phyloP scores from a whole-genome alignment of 1,140 invertebrate genomes.

The Plectrocnemia conspersa region DNA sequence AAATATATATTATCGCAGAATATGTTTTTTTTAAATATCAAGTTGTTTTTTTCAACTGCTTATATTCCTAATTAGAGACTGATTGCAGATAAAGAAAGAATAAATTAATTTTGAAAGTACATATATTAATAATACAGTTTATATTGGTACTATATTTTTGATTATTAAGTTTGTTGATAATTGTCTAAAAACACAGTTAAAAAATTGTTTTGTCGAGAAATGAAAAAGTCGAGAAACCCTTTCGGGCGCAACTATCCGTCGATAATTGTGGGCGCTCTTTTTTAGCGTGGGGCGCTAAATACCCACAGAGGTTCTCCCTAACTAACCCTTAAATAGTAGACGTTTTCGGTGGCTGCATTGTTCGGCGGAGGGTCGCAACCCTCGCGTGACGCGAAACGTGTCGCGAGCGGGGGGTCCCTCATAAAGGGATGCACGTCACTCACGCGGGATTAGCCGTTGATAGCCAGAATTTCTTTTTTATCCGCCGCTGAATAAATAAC shows the following conservation, averaged over 20 bases:
- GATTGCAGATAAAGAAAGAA: conserved; percentile 14
- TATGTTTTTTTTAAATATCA: too few species aligned
- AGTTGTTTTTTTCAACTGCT: too few species aligned
- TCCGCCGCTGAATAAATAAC: too few species aligned
- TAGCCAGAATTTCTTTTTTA: conserved; percentile 22
- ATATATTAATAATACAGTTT: neutral
- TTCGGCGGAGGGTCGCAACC: conserved; percentile 14
- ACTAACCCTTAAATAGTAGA: conserved; percentile 35
- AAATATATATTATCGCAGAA: too few species aligned
- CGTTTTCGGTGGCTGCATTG: conserved; percentile 34
- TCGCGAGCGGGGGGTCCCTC: neutral
- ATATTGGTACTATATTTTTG: neutral
- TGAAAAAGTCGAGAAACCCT: conserved; percentile 23
- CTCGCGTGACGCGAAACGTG: neutral
- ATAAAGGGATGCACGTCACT: conserved; percentile 27
- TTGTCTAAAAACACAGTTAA: neutral
- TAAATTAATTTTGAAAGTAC: conserved; percentile 23
- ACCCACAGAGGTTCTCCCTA: conserved; percentile 34
- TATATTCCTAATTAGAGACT: neutral
- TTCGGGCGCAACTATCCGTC: conserved; percentile 36
- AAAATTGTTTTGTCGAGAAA: neutral
- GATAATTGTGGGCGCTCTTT: conserved; percentile 28
- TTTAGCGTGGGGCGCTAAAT: conserved; percentile 32
- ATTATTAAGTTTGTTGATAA: neutral
- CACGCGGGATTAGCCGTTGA: conserved; percentile 27